Evolutionary conservation across 2,888 invertebrate species (phyloP).

Genomic region (Dioctria linearis): DNA sequence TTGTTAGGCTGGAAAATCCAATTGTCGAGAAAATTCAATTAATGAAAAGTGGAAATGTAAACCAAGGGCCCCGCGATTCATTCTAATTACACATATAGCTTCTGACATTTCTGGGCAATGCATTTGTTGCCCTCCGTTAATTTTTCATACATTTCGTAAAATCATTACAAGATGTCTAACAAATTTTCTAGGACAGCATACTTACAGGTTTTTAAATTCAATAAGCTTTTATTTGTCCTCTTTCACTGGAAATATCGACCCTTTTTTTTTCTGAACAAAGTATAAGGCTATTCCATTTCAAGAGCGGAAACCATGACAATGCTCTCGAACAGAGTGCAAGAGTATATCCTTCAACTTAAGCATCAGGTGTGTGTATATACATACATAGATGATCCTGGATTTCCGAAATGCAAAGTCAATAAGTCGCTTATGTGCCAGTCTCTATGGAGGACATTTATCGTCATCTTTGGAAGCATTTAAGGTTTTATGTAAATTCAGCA

Average conservation of each 20-base stretch:
- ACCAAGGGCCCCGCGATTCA: constrained; percentile 14
- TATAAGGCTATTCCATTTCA: neutral
- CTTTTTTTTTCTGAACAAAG: neutral
- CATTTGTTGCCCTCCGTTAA: neutral
- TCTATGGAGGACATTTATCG: neutral
- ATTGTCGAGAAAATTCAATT: constrained; percentile 44
- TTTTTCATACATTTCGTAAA: neutral
- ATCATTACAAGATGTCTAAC: neutral
- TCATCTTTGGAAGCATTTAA: neutral
- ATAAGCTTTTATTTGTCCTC: neutral
- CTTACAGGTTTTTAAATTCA: neutral
- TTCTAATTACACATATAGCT: neutral
- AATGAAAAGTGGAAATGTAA: constrained; percentile 17
- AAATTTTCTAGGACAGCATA: neutral
- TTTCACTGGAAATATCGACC: neutral
- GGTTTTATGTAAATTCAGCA: neutral
- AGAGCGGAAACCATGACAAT: neutral
- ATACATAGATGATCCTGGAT: neutral
- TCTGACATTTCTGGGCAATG: neutral
- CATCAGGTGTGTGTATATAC: neutral
- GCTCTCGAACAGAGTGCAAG: neutral
- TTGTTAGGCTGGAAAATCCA: constrained; percentile 30
- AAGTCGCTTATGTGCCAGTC: neutral
- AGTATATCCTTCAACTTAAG: neutral
- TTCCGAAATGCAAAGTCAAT: neutral